Evolutionary conservation across 2,888 invertebrate species (phyloP).

Genomic region (Tachina lurida): DNA sequence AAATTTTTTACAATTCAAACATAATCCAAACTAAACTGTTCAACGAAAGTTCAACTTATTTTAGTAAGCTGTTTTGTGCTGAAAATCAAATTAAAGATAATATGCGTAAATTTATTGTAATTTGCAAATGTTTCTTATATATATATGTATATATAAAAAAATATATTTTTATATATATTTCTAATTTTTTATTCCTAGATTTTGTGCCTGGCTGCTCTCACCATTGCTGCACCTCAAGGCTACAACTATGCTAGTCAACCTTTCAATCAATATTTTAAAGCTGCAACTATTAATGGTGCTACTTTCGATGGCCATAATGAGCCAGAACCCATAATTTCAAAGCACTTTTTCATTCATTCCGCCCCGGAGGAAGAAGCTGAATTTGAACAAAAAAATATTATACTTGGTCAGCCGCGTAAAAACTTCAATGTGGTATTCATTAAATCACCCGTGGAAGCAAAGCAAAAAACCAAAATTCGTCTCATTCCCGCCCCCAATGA

Average conservation of each 20-base stretch:
- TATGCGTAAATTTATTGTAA: conserved; percentile 75
- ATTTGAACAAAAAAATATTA: conserved; percentile 78
- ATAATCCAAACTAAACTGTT: conserved; percentile 53
- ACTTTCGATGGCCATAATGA: conserved; percentile 30
- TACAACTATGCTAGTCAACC: conserved; percentile 77
- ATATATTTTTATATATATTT: not conserved
- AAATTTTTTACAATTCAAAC: conserved; percentile 12
- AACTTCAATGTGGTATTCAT: conserved; percentile 83
- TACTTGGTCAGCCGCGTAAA: conserved; percentile 79
- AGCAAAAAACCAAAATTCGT: conserved; percentile 77
- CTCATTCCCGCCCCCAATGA: conserved; percentile 78
- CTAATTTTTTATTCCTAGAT: conserved; percentile 74
- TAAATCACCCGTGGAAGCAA: conserved; percentile 78
- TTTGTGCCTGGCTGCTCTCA: conserved; percentile 79
- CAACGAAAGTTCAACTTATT: conserved; percentile 44
- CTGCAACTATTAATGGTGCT: conserved; percentile 28
- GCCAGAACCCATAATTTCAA: conserved; percentile 77
- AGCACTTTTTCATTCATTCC: conserved; percentile 82
- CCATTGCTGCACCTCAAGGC: conserved; percentile 80
- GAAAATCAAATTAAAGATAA: conserved; percentile 55
- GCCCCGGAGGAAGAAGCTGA: conserved; percentile 81
- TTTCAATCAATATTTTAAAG: conserved; percentile 65
- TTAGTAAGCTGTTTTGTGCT: conserved; percentile 23
- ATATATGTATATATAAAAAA: not conserved
- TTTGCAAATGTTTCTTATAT: not conserved